Evolutionary conservation across 2,888 invertebrate species (phyloP).

Genomic region (Clusia tigrina): DNA sequence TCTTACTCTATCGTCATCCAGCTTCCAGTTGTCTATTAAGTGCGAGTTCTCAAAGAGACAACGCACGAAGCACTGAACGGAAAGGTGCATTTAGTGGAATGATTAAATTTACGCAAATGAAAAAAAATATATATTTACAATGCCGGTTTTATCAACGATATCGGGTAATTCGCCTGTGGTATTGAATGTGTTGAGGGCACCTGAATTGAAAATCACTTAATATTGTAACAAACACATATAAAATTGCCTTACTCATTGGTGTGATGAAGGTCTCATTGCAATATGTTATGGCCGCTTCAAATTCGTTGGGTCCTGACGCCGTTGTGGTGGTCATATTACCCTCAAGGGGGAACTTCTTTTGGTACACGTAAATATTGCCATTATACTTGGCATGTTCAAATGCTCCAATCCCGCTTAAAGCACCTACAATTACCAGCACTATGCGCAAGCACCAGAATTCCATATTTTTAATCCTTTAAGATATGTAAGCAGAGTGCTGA

Average conservation of each 20-base stretch:
- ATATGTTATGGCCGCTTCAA: slow-evolving; percentile 61
- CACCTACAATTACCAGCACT: slow-evolving; percentile 19
- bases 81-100: not conserved
- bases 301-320: slow-evolving; percentile 47
- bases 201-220: slow-evolving; percentile 52
- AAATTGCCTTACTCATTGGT: slow-evolving; percentile 65
- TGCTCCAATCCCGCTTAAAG: not conserved
- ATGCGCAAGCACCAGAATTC: slow-evolving; percentile 6
- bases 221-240: not conserved
- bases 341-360: slow-evolving; percentile 38
- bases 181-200: slow-evolving; percentile 66
- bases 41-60: slow-evolving; percentile 67
- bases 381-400: slow-evolving; percentile 45
- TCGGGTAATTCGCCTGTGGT: slow-evolving; percentile 68
- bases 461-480: no score
- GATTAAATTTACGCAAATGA: not conserved
- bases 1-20: slow-evolving; percentile 63
- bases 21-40: slow-evolving; percentile 65
- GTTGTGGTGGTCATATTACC: not conserved
- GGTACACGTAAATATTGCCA: slow-evolving; percentile 50
- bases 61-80: slow-evolving; percentile 67
- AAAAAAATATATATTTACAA: slow-evolving; percentile 62
- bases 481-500: not conserved
- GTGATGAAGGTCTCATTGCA: slow-evolving; percentile 69
- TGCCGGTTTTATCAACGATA: slow-evolving; percentile 68